Evolutionary conservation across 2,797 vertebrate genomes (phyloP), one percentile per base, ranked within the genome.

Genomic region (Monodelphis domestica): DNA sequence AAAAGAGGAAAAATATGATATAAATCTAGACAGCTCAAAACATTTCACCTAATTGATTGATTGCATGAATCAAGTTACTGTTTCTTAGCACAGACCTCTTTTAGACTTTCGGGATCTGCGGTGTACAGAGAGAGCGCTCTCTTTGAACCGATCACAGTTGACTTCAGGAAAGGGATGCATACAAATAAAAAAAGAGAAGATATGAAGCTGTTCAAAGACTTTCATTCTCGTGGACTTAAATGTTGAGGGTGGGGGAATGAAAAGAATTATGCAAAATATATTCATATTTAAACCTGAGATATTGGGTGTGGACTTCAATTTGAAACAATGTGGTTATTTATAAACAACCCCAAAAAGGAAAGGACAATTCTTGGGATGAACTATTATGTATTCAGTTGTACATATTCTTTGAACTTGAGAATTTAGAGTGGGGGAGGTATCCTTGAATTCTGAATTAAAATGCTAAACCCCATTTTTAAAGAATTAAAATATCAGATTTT

Each of bases 51-150:
- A 29, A 57, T 93, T 93, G 90, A 57, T 93, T 93, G 90, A 96
- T 95, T 70, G 93, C 92, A 96, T 95, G 94, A 97, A 95, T 95
- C 95, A 95, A 90, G 93, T 90, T 50, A 96, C 91, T 84, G 84
- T 94, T 97, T 95, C 93, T 98, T 94, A 97, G 97, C 98, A 99
- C 99, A 98, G 98, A 99, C 98, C 98, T 99, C 99, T 98, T 98
- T 99, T 98, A 97, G 99, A 99, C 97, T 99, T 99, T 98, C 99
- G 98, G 98, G 99, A 99, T 98, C 98, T 99, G 99, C 98, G 98
- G 98, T 99, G 99, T 98, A 99, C 98, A 98, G 98, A 99, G 97
- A 98, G 98, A 89, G 95, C 70, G 93, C 98, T 99, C 97, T 99
- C 99, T 99, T 98, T 99, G 98, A 99, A 99, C 98, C 98, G 98